Base-by-base conservation (phyloP, 2,888 invertebrate genomes). In the Psylliodes chrysocephalus region DNA sequence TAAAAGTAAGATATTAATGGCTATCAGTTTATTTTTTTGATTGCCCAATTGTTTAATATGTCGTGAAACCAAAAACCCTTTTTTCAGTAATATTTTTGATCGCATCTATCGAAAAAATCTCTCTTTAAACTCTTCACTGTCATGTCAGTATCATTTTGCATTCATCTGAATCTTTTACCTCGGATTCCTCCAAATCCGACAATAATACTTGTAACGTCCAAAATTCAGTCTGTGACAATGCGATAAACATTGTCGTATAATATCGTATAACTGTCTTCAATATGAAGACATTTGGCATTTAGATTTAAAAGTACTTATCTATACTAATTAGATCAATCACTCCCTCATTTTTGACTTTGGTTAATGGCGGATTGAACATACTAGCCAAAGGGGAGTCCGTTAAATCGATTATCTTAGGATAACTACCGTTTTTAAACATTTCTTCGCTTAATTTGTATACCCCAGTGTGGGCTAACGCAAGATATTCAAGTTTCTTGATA, bases 391-490 rank as follows among this genome's bases (percentile, higher is more conserved):
- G 79, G 10, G 81, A 81, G n/a, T 73, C 75, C 46, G 78, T 77
- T 38, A 82, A 66, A 69, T 81, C 79, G 15, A 81, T 71, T 54
- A 79, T 76, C 63, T 75, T 73, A 8, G 82, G 82, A 52, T 74
- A 69, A 1, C 66, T 67, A 47, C 74, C 70, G 44, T 70, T 73
- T 47, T 65, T 60, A 69, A 82, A 82, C 82, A 82, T 82, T 18
- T 75, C 74, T 51, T 73, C 73, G 15, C 74, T 74, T 51, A 82
- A 68, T 66, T 73, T 76, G 66, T 76, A 74, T 55, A 82, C 79
- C 52, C 76, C 78, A 52, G 82, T 81, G 63, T 81, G 77, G 59
- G 78, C 76, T 55, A 82, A 65, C 25, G 79, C 79, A 28, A 82
- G 73, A 73, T 78, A 81, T 63, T 78, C 75, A 55, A 82, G 73